Base-by-base conservation (phyloP, 2,113 vertebrate species). In the Neolamprologus sp. region DNA sequence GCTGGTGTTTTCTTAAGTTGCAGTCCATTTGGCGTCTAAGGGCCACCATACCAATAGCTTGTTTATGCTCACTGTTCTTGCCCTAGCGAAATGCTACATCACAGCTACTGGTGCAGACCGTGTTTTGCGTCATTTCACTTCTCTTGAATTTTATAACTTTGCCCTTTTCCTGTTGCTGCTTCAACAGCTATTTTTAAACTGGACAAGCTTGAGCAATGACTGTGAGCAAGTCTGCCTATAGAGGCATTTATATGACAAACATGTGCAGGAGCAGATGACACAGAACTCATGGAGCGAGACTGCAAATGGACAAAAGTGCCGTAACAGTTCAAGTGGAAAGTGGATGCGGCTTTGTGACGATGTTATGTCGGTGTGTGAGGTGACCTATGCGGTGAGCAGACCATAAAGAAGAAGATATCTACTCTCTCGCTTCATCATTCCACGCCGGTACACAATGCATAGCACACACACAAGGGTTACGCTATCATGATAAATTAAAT, bases 1-100 rank as follows among this genome's bases (percentile, higher is more conserved):
- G 58, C 58, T 63, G 16, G 58, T 63, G 58, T 63, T 63, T 63
- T 63, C 58, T 63, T 33, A 63, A 63, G 58, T 63, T 63, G 58
- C 28, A 19, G 5, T 19, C 28, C 9, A 0, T 63, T 63, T 33
- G 28, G 5, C 28, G 1, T 63, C 58, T 63, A 19, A 63, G 16
- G 58, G 28, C 58, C 9, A 33, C 58, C 16, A 2, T 11, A 63
- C 16, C 4, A 7, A 37, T 65, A 65, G 17, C 30, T 65, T 12
- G 10, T 65, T 65, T 65, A 65, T 65, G 17, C 30, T 65, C 17
- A 65, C 60, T 12, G 17, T 65, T 65, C 30, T n/a, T 63, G 17
- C 30, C 58, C 58, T 63, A 35, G 17, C 6, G 1, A 35, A 35
- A 3, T 63, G 6, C 58, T 35, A 63, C 58, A 63, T 35, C 17